Evolutionary conservation across 2,113 vertebrate species (phyloP), one percentile per base, ranked within the genome.

Genomic region (Addax nasomaculatus): DNA sequence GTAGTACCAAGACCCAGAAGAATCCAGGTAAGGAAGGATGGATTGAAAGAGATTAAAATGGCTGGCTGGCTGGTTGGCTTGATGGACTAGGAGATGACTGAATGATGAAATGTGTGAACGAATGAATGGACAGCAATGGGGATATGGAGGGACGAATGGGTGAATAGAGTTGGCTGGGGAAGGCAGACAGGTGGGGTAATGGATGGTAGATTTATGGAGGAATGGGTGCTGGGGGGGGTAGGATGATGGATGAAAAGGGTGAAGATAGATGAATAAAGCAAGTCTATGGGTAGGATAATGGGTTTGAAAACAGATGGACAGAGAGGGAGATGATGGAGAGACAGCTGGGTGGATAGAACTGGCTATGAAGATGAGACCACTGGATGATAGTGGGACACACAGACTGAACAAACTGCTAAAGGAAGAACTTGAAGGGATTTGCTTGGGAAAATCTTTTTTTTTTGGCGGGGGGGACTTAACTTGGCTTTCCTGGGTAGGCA

Each of bases 321-420:
- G 45, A 57, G 33, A 57, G 36, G 21, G 62, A 70, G 23, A 36
- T 80, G 19, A 33, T 0, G 30, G 29, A 89, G 30, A 87, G 9
- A 57, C 3, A n/a, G 39, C 21, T 1, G 23, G 14, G 23, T 12
- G 30, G 81, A 30, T 0, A 15, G 6, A 23, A 27, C 2, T 3
- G 7, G 51, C 47, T 3, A n/a, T 33, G 17, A 0, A 4, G 25
- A 17, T 27, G 30, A 70, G 25, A 53, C 33, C 29, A 27, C 9
- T 19, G 60, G 81, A 29, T 15, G 15, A 43, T 1, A 6, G 4
- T 33, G 47, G 89, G 36, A 45, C 36, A 30, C 64, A 1, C 1
- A 5, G 45, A 29, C 30, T 49, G 36, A 57, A 3, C 17, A 5
- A 49, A 45, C 0, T 57, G 51, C 79, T 58, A 25, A 89, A 17